Base-by-base conservation (phyloP, 1,140 invertebrate species). In the Aphaenogaster rudis region DNA sequence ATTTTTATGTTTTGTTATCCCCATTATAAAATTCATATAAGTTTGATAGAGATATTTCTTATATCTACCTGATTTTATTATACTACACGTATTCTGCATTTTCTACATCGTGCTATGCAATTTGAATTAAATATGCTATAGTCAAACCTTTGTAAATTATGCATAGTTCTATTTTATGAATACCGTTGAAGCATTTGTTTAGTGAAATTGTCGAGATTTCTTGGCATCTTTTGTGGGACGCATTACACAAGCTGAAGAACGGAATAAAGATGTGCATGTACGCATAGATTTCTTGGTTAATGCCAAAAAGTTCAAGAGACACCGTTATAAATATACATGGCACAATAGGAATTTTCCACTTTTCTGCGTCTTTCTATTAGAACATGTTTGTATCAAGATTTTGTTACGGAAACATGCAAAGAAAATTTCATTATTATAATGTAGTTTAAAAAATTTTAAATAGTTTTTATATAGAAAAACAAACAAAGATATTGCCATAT, bases 81-180 rank as follows among this genome's bases (percentile, higher is more conserved):
- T 5, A n/a, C 48, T 64, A 39, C 7, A 66, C n/a, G 11, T 28
- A 45, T 48, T 69, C 42, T 69, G n/a, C 11, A n/a, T 71, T 89
- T 89, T 76, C 36, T 78, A 72, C 80, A 89, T 92, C 85, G 88
- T 89, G 86, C 88, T 91, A 91, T 86, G 76, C 67, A 78, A 76
- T 84, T 67, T 59, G 89, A 90, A 84, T 74, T 82, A 86, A 89
- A 72, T 88, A 81, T 74, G 67, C 87, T 85, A 85, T 87, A 90
- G 81, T 13, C 82, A 84, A 77, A 63, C 42, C 69, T 84, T 78
- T 63, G 89, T 93, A 90, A 92, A 92, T 93, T 89, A 92, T 92
- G 88, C 89, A 92, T 77, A 77, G 42, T 48, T 90, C 72, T 92
- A 90, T 57, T 74, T 74, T 39, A 92, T 92, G 88, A 87, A 91